Base-by-base conservation (phyloP, 1,140 invertebrate genomes). In the Drosophila ironensis region DNA sequence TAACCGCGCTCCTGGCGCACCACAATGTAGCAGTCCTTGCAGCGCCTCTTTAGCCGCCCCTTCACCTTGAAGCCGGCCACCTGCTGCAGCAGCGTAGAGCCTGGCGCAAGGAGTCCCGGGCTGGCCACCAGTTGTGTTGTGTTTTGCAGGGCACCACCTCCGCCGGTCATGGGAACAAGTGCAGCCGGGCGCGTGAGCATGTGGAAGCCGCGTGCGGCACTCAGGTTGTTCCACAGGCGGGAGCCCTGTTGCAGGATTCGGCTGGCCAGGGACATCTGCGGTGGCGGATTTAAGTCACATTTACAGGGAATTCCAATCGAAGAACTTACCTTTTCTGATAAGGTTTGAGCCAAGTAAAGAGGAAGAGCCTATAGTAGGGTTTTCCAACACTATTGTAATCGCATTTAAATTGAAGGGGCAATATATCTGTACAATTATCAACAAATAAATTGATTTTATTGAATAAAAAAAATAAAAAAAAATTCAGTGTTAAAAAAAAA, bases 1-100 rank as follows among this genome's bases (percentile, higher is more conserved):
- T 94, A 95, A 61, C 93, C 78, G 25, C 94, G 91, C 57, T 94
- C 92, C 81, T 96, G 91, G 47, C 93, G 90, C 30, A 91, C 90
- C 8, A 95, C 92, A 82, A 95, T 92, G 74, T 94, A 95, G 78
- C 96, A 97, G 70, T 94, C 93, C 88, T 93, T 94, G 80, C 96
- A 97, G 22, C 95, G 91, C 40, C 91, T 90, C 67, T 91, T 92
- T 14, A 95, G 78, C 9, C 88, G 69, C 6, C 92, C 93, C 82
- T 92, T 93, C 4, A 92, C 90, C 90, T 89, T 89, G 14, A 89
- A 89, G 11, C 88, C 88, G 12, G 88, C 88, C 0, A 87, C 75
- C 44, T 89, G 86, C 12, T 77, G 80, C 6, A 89, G 25, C 2
- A 88, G 19, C 4, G 74, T 33, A 27, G 54, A 69, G 1, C 68